Conservation (phyloP, 2,888 invertebrate species). For the Drosophila paramelanica region DNA sequence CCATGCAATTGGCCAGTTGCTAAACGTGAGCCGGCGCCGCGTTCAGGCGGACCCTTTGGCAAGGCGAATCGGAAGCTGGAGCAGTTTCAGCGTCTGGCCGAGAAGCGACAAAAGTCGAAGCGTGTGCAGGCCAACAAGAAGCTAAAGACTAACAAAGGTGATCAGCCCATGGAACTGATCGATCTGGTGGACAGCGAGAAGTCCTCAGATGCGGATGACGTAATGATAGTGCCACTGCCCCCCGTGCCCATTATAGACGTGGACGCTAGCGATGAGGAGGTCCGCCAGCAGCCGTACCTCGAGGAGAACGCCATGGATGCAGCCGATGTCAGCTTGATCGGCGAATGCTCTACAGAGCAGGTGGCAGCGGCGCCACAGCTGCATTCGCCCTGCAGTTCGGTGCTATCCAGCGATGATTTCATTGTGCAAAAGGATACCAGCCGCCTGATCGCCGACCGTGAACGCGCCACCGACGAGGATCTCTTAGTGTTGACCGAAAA, state of each 20-base stretch:
- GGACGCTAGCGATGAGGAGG: conserved; percentile 79
- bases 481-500: conserved; percentile 75
- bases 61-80: conserved; percentile 75
- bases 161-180: conserved; percentile 54
- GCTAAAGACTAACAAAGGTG: conserved; percentile 29
- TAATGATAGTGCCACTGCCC: conserved; percentile 78
- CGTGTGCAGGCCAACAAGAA: conserved; percentile 59
- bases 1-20: conserved; percentile 40
- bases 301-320: conserved; percentile 81
- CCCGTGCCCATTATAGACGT: conserved; percentile 79
- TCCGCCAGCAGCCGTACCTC: conserved; percentile 37
- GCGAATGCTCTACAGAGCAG: conserved; percentile 1
- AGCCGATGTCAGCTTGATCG: conserved; percentile 62
- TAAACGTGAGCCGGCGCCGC: conserved; percentile 28
- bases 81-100: conserved; percentile 68
- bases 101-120: conserved; percentile 79
- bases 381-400: conserved; percentile 80
- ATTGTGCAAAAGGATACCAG: conserved; percentile 82
- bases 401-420: conserved; percentile 84
- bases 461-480: conserved; percentile 81
- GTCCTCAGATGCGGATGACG: conserved; percentile 81
- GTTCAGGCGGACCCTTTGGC: conserved; percentile 61
- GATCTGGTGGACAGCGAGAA: conserved; percentile 64
- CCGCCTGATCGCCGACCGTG: conserved; percentile 70
- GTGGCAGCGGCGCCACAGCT: conserved; percentile 6